Percentiles rank a stretch among this genome's conserved stretches.
phyloP scores from a whole-genome alignment of 2,797 vertebrate species.

The Neoniphon sammara region DNA sequence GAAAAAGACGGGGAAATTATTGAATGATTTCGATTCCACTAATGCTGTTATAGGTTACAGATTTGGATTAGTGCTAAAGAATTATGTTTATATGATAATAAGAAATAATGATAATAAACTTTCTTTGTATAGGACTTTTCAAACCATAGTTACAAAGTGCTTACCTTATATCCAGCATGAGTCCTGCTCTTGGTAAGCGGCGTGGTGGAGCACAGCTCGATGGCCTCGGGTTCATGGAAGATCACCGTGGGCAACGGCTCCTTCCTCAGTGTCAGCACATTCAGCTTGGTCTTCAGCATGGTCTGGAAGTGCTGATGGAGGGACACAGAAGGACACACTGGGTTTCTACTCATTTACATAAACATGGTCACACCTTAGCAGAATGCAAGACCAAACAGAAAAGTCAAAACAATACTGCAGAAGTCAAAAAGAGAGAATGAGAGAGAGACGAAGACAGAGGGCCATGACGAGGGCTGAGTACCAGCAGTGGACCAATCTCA shows the following conservation, averaged over 20 bases:
- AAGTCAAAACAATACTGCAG: too few species aligned
- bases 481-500: too few species aligned
- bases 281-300: constrained; percentile 98
- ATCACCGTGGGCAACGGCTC: constrained; percentile 96
- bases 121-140: too few species aligned
- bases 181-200: constrained; percentile 89
- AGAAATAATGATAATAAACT: too few species aligned
- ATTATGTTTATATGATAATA: constrained; percentile 48
- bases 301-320: constrained; percentile 95
- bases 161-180: constrained; percentile 95
- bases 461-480: too few species aligned
- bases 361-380: too few species aligned
- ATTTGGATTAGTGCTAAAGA: constrained; percentile 55
- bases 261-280: constrained; percentile 97
- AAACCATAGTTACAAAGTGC: background rate
- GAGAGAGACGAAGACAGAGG: background rate
- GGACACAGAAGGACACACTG: background rate
- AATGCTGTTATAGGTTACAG: constrained; percentile 67
- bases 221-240: constrained; percentile 97
- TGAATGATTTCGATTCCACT: constrained; percentile 59
- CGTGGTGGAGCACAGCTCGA: constrained; percentile 95
- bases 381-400: too few species aligned
- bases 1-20: constrained; percentile 29
- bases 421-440: background rate
- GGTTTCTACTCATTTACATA: background rate